phyloP scores from a whole-genome alignment of 2,888 invertebrate genomes.

The Drosophila fungiperda region DNA sequence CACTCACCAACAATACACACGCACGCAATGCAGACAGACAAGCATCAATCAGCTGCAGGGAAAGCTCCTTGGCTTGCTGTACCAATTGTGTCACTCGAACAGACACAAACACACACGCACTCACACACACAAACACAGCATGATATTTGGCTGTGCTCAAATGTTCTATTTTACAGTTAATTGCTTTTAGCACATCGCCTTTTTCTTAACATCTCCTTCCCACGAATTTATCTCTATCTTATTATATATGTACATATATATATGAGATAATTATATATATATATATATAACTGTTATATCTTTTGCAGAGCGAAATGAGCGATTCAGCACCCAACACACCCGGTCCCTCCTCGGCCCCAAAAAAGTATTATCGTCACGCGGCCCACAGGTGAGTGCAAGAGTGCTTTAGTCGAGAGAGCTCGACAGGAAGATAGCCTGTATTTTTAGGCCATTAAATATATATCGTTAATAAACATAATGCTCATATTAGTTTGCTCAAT shows the following conservation, averaged over 20 bases:
- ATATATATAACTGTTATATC: background rate
- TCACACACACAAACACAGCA: constrained; percentile 16
- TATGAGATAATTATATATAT: background rate
- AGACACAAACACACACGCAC: constrained; percentile 1
- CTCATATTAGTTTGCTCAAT: background rate
- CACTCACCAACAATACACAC: constrained; percentile 3
- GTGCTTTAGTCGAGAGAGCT: background rate
- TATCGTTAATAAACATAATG: background rate
- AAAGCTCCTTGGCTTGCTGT: constrained; percentile 54
- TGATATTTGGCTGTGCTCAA: constrained; percentile 19
- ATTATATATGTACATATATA: background rate
- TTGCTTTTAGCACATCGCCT: constrained; percentile 52
- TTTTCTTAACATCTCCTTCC: constrained; percentile 10
- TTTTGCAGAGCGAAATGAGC: constrained; percentile 77
- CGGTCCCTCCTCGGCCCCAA: constrained; percentile 71
- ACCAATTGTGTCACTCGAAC: constrained; percentile 54
- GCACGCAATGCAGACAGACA: constrained; percentile 13
- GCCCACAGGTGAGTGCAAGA: constrained; percentile 83
- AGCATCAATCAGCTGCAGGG: constrained; percentile 56
- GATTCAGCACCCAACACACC: constrained; percentile 82
- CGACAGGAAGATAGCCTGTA: background rate
- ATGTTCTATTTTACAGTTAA: constrained; percentile 58
- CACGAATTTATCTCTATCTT: background rate
- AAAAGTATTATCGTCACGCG: constrained; percentile 85
- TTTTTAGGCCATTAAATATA: background rate